Evolutionary conservation across 2,113 vertebrate genomes (phyloP).

Genomic region (Crocuta crocuta): DNA sequence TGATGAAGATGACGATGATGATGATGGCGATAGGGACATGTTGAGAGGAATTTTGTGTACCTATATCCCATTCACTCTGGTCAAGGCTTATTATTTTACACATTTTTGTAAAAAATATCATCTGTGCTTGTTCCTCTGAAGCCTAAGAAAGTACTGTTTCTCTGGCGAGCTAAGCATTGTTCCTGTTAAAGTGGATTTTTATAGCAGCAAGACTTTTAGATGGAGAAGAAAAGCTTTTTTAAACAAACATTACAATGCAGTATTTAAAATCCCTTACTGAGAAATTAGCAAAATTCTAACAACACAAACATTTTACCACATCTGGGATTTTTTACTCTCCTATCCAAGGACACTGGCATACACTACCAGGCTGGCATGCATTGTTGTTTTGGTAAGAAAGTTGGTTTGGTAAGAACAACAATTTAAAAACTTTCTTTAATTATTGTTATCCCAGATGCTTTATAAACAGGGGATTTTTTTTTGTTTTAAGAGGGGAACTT

Average conservation of each 20-base stretch:
- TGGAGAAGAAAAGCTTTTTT: not conserved
- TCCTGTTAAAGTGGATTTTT: constrained; percentile 68
- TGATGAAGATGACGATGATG: too few species aligned
- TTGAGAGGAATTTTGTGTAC: not conserved
- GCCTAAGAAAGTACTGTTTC: not conserved
- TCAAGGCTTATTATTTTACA: not conserved
- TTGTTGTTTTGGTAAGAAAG: not conserved
- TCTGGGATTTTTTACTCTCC: not conserved
- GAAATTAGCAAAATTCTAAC: constrained; percentile 67
- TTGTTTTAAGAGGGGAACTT: not conserved
- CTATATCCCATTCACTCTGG: not conserved
- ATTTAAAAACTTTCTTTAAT: not conserved
- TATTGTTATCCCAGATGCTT: not conserved
- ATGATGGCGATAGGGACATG: not conserved
- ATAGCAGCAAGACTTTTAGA: not conserved
- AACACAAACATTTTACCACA: constrained; percentile 27
- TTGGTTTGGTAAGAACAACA: not conserved
- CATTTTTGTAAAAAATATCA: not conserved
- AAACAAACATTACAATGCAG: accelerated
- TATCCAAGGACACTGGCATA: not conserved
- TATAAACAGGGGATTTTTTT: not conserved
- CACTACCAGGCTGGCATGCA: accelerated
- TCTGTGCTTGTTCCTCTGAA: not conserved
- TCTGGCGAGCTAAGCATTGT: not conserved
- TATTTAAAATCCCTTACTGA: constrained; percentile 51